Conservation (phyloP, 2,888 invertebrate species). For the Blastobasis lacticolella region DNA sequence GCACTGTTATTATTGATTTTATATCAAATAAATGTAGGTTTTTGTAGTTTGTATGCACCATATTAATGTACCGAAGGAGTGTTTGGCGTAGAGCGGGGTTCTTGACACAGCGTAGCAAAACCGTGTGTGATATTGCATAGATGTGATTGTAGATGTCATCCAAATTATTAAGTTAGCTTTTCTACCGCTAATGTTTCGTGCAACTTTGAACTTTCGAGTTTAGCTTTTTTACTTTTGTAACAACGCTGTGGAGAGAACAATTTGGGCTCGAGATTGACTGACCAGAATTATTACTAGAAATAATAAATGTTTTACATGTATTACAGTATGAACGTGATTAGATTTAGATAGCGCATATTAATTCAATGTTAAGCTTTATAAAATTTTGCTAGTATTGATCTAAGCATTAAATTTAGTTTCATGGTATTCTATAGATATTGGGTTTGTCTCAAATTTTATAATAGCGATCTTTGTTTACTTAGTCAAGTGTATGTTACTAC, state of each 20-base stretch:
- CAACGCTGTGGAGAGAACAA: slow-evolving; percentile 52
- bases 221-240: slow-evolving; percentile 20
- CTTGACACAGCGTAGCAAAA: slow-evolving; percentile 12
- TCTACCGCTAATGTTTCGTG: slow-evolving; percentile 1
- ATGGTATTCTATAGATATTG: neutral
- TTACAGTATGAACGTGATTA: slow-evolving; percentile 44
- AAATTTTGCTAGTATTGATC: neutral
- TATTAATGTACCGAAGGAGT: slow-evolving; percentile 8
- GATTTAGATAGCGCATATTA: slow-evolving; percentile 51
- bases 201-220: slow-evolving; percentile 7
- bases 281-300: slow-evolving; percentile 50
- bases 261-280: slow-evolving; percentile 56
- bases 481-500: neutral
- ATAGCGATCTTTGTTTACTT: neutral
- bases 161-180: slow-evolving; percentile 4
- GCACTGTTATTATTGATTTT: neutral
- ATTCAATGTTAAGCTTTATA: slow-evolving; percentile 42
- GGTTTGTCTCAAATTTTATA: neutral
- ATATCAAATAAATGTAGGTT: neutral
- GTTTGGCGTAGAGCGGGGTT: slow-evolving; percentile 10
- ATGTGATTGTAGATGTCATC: slow-evolving; percentile 1
- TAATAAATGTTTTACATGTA: slow-evolving; percentile 54
- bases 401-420: neutral
- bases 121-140: slow-evolving; percentile 6
- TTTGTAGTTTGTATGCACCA: slow-evolving; percentile 7